phyloP scores from a whole-genome alignment of 2,797 vertebrate species.

The Mormyrops boulengeri region DNA sequence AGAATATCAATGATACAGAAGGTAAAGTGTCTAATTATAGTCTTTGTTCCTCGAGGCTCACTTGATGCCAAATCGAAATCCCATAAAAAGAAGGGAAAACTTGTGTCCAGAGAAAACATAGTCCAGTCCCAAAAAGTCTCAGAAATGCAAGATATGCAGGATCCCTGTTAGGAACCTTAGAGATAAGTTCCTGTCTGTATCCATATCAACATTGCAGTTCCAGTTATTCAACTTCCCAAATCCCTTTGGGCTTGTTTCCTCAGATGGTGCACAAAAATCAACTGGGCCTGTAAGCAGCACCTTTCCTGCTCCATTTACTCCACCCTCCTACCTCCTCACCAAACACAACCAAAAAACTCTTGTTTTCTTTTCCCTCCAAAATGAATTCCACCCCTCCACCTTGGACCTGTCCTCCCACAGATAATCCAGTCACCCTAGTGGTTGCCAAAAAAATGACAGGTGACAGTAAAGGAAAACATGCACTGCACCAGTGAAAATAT shows the following conservation, averaged over 20 bases:
- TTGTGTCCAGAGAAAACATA: background rate
- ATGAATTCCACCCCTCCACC: background rate
- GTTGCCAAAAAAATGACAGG: background rate
- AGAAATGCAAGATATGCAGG: background rate
- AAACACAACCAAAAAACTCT: background rate
- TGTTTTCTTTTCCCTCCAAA: background rate
- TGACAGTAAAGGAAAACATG: background rate
- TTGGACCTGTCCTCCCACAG: background rate
- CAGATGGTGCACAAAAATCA: background rate
- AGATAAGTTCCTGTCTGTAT: background rate
- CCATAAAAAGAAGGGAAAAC: background rate
- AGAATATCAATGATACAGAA: background rate
- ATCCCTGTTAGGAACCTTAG: background rate
- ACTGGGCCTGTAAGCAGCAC: background rate
- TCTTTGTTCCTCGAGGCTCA: background rate
- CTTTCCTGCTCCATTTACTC: background rate
- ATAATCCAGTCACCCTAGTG: background rate
- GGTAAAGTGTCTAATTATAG: background rate
- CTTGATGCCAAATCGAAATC: background rate
- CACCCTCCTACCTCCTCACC: background rate
- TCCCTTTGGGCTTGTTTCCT: background rate
- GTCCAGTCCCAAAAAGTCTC: background rate
- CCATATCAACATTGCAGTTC: background rate
- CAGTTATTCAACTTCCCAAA: background rate
- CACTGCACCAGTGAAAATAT: background rate